Conservation (phyloP, 1,140 invertebrate species). For the Drosophila willistoni region DNA sequence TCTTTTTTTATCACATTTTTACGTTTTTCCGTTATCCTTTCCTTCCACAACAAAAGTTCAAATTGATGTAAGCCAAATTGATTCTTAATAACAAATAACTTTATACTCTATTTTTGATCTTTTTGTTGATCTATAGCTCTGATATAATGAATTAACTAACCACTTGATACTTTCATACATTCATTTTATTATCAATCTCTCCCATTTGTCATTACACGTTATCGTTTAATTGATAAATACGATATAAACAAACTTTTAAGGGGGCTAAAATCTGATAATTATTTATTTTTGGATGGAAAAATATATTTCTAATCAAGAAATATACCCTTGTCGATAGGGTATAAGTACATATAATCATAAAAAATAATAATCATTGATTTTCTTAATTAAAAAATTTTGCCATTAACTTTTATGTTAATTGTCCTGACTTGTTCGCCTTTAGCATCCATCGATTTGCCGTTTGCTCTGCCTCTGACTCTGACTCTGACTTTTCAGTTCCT, state of each 20-base stretch:
- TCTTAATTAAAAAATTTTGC: conserved; percentile 78
- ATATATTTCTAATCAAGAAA: too few species aligned
- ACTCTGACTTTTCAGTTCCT: conserved; percentile 45
- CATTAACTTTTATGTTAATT: conserved; percentile 79
- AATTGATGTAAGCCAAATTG: conserved; percentile 7
- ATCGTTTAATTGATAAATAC: too few species aligned
- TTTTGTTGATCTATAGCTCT: too few species aligned
- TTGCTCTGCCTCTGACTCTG: conserved; percentile 5
- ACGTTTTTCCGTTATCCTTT: conserved; percentile 6
- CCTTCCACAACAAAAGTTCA: conserved; percentile 44
- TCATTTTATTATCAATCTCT: too few species aligned
- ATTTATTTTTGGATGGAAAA: too few species aligned
- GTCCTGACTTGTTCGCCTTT: conserved; percentile 42
- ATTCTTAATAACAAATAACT: too few species aligned
- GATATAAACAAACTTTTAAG: too few species aligned
- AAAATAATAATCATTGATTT: conserved; percentile 78
- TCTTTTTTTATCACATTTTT: background rate
- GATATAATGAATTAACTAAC: too few species aligned
- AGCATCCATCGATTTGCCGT: conserved; percentile 44
- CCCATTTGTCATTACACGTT: too few species aligned
- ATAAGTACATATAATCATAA: conserved; percentile 33
- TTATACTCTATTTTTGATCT: too few species aligned
- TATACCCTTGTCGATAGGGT: background rate
- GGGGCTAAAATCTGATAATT: too few species aligned
- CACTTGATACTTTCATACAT: too few species aligned